Conservation (phyloP, 1,140 invertebrate genomes). For the Diplogasteroides magnus region DNA sequence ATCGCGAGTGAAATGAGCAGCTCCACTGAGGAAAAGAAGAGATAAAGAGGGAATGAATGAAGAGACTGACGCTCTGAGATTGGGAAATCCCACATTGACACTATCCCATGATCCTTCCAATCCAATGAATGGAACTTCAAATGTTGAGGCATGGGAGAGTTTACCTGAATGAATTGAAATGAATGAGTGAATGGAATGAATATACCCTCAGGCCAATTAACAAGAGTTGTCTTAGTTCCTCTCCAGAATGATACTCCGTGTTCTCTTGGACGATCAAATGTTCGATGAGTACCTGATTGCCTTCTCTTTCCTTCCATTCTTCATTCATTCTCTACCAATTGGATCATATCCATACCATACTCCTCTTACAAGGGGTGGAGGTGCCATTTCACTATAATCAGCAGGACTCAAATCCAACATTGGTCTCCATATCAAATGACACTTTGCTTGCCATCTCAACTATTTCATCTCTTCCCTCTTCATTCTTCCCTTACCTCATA, state of each 20-base stretch:
- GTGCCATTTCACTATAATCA: constrained; percentile 17
- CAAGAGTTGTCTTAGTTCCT: constrained; percentile 31
- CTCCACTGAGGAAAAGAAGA: constrained; percentile 3
- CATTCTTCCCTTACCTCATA: constrained; percentile 23
- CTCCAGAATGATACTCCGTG: constrained; percentile 40
- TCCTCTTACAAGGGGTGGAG: constrained; percentile 35
- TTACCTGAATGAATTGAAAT: constrained; percentile 31
- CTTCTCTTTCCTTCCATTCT: not conserved
- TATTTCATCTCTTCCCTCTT: not conserved
- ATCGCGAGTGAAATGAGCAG: constrained; percentile 3
- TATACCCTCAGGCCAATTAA: constrained; percentile 42
- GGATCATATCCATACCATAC: constrained; percentile 40
- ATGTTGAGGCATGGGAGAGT: constrained; percentile 29
- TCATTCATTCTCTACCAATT: constrained; percentile 15
- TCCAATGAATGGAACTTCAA: constrained; percentile 35
- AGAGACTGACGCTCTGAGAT: constrained; percentile 20
- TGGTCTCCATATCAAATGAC: constrained; percentile 34
- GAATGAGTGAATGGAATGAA: no score
- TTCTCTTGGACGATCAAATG: constrained; percentile 35
- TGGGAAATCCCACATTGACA: constrained; percentile 37
- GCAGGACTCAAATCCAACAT: constrained; percentile 32
- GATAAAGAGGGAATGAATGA: constrained; percentile 11
- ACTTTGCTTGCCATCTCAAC: constrained; percentile 38
- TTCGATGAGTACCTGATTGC: constrained; percentile 21
- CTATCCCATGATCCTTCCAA: constrained; percentile 30